phyloP scores from a whole-genome alignment of 2,113 vertebrate genomes.

The Sprattus sprattus region DNA sequence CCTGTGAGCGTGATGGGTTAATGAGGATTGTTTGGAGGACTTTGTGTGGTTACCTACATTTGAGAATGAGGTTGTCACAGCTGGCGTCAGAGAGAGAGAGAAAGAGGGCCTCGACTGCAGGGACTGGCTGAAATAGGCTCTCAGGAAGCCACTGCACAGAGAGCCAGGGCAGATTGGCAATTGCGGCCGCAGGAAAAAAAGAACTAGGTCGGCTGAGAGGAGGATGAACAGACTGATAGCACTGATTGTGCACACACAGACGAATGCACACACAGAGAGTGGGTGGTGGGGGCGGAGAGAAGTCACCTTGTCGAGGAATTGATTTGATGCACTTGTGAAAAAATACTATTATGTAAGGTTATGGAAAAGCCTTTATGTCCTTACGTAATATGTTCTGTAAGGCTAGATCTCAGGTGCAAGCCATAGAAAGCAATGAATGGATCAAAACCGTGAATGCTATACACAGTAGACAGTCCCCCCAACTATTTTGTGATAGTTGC shows the following conservation, averaged over 20 bases:
- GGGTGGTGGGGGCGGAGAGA: not conserved
- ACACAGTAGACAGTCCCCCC: too few relatives aligned
- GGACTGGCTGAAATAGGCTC: not conserved
- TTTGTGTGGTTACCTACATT: not conserved
- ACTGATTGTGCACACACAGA: not conserved
- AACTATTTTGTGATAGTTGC: too few relatives aligned
- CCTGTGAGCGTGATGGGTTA: not conserved
- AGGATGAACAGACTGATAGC: not conserved
- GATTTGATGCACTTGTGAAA: not conserved
- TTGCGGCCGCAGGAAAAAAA: not conserved
- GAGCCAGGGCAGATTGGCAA: not conserved
- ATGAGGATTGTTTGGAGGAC: not conserved
- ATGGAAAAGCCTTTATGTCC: not conserved
- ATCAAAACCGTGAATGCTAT: too few relatives aligned
- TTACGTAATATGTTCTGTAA: not conserved
- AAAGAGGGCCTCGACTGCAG: not conserved
- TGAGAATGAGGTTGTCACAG: not conserved
- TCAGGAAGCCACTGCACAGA: not conserved
- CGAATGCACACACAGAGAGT: not conserved
- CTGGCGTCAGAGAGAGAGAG: not conserved
- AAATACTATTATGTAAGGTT: too few relatives aligned
- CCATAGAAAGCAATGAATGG: not conserved
- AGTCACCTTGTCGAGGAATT: not conserved
- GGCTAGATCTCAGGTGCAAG: not conserved
- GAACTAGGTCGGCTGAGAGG: not conserved